Conservation (phyloP, 2,888 invertebrate species). For the Tenthredo distinguenda region DNA sequence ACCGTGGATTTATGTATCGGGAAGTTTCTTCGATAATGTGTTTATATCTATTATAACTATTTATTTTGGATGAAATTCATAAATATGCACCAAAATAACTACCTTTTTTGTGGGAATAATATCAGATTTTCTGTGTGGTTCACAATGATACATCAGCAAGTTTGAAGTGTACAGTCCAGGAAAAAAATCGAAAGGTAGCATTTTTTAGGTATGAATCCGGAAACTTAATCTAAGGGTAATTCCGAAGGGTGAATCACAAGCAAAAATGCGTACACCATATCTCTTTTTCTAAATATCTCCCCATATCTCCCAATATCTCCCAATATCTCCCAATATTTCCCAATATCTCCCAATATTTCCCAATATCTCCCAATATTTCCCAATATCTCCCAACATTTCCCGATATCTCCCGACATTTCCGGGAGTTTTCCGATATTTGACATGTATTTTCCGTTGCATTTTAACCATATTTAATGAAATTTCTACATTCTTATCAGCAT, state of each 20-base stretch:
- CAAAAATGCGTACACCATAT: constrained; percentile 5
- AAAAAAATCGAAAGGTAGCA: no score
- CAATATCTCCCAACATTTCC: constrained; percentile 8
- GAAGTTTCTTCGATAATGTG: no score
- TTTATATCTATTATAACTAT: no score
- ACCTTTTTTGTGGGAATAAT: no score
- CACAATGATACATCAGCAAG: no score
- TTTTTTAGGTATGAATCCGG: no score
- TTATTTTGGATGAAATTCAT: no score
- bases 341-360: constrained; percentile 2
- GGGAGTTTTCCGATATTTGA: neutral
- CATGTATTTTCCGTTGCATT: neutral
- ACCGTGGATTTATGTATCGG: no score
- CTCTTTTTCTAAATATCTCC: constrained; percentile 7
- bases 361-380: neutral
- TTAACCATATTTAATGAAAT: neutral
- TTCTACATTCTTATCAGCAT: constrained; percentile 5
- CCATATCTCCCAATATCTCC: constrained; percentile 3
- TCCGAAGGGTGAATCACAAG: constrained; percentile 10
- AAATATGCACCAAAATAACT: no score
- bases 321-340: constrained; percentile 8
- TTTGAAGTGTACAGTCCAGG: no score
- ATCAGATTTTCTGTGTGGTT: no score
- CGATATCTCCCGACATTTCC: constrained; percentile 6
- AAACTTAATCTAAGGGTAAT: no score